A percentile compares a stretch with the other conserved stretches of the same genome.
Conservation (phyloP, 2,888 invertebrate species). For the Hypomecis atomaria region DNA sequence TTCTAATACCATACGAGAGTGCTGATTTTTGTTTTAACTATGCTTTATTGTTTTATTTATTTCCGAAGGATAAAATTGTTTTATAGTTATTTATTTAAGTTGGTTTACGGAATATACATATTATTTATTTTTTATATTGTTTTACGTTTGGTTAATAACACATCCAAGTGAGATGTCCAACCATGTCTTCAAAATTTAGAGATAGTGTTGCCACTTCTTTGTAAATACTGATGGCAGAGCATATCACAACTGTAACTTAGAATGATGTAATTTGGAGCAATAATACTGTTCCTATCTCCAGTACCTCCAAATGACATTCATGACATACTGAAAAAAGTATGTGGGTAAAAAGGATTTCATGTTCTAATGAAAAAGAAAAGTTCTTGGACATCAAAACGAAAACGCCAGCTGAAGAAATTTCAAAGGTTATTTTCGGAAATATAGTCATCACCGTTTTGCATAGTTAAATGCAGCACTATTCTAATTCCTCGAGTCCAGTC, state of each 20-base stretch:
- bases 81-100: not conserved
- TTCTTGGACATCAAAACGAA: not conserved
- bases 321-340: not conserved
- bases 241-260: not conserved
- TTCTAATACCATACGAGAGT: slow-evolving; percentile 12
- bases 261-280: too few relatives aligned
- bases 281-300: not conserved
- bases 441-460: slow-evolving; percentile 19
- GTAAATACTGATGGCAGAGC: not conserved
- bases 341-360: too few relatives aligned
- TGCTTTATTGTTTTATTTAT: slow-evolving; percentile 19
- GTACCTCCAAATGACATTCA: too few relatives aligned
- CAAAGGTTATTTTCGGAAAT: slow-evolving; percentile 14
- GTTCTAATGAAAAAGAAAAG: too few relatives aligned
- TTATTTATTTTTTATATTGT: too few relatives aligned
- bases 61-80: slow-evolving; percentile 8
- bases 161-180: not conserved
- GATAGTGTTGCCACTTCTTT: too few relatives aligned
- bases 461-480: slow-evolving; percentile 23
- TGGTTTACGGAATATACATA: not conserved
- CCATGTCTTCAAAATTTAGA: slow-evolving; percentile 3
- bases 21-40: slow-evolving; percentile 25
- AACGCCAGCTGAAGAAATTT: too few relatives aligned
- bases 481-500: not conserved
- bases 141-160: not conserved